Conservation (phyloP, 1,140 invertebrate species). For the Drosophila navojoa region DNA sequence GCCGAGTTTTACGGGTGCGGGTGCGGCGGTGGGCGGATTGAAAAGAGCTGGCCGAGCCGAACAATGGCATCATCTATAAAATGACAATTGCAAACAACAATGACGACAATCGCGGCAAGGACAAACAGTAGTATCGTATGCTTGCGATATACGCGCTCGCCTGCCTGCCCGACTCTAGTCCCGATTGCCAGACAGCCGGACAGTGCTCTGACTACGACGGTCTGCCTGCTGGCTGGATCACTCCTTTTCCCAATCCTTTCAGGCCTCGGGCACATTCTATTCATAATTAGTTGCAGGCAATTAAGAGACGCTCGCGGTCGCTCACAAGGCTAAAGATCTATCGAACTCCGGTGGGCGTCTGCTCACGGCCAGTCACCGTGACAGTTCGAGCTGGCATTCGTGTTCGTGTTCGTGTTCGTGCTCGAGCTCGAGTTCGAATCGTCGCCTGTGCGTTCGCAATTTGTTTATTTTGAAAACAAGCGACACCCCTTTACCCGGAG, state of each 20-base stretch:
- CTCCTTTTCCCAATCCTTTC: slow-evolving; percentile 55
- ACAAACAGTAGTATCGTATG: slow-evolving; percentile 69
- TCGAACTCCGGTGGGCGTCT: slow-evolving; percentile 28
- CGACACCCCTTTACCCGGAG: slow-evolving; percentile 70
- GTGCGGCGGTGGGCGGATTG: slow-evolving; percentile 39
- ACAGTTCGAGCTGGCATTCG: too few relatives aligned
- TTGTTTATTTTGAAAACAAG: slow-evolving; percentile 81
- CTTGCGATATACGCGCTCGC: slow-evolving; percentile 8
- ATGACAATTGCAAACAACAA: slow-evolving; percentile 82
- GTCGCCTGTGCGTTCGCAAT: slow-evolving; percentile 41
- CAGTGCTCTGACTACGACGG: not conserved
- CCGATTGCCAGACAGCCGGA: slow-evolving; percentile 12
- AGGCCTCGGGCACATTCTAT: slow-evolving; percentile 42
- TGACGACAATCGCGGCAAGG: slow-evolving; percentile 79
- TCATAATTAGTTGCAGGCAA: slow-evolving; percentile 81
- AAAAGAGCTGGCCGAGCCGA: slow-evolving; percentile 24
- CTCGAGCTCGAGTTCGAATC: too few relatives aligned
- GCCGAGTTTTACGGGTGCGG: slow-evolving; percentile 71
- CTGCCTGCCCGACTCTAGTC: slow-evolving; percentile 7
- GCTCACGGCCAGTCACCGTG: not conserved
- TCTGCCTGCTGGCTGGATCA: slow-evolving; percentile 28
- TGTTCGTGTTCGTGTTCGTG: slow-evolving; percentile 21
- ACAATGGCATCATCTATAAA: slow-evolving; percentile 82
- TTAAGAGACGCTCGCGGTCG: slow-evolving; percentile 70
- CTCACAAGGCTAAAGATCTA: slow-evolving; percentile 50